Evolutionary conservation across 2,888 invertebrate species (phyloP).

Genomic region (Troglohyphantes excavatus): DNA sequence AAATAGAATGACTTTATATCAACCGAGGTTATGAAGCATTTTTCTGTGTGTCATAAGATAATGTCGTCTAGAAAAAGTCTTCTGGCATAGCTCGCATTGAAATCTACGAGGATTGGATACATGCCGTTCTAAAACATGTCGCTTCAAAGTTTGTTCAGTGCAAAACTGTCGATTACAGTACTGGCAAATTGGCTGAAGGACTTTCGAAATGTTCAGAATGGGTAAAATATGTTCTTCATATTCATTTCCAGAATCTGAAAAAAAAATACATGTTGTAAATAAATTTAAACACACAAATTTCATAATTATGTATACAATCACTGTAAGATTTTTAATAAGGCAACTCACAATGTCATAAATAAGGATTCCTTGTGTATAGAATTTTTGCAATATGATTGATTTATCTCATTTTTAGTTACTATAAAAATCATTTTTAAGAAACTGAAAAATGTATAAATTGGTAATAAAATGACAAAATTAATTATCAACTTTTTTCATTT

Average conservation of each 20-base stretch:
- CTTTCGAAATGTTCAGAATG: neutral
- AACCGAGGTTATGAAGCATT: conserved; percentile 39
- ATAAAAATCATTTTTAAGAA: no score
- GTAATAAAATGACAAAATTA: no score
- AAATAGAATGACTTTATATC: neutral
- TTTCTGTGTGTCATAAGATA: conserved; percentile 63
- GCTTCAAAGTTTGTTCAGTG: conserved; percentile 62
- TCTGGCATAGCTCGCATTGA: conserved; percentile 66
- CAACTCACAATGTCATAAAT: no score
- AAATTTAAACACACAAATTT: no score
- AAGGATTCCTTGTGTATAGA: no score
- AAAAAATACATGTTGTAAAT: neutral
- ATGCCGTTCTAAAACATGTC: conserved; percentile 59
- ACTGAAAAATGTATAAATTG: no score
- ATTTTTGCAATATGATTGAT: no score
- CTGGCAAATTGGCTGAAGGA: conserved; percentile 32
- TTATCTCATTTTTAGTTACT: no score
- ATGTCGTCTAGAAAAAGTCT: conserved; percentile 62
- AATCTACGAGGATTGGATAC: conserved; percentile 56
- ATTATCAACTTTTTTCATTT: no score
- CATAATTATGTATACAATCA: no score
- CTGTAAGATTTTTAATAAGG: no score
- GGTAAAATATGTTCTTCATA: conserved; percentile 2
- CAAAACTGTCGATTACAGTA: conserved; percentile 52
- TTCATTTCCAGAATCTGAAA: conserved; percentile 18